Conservation (phyloP, 2,888 invertebrate species). For the Endotricha flammealis region DNA sequence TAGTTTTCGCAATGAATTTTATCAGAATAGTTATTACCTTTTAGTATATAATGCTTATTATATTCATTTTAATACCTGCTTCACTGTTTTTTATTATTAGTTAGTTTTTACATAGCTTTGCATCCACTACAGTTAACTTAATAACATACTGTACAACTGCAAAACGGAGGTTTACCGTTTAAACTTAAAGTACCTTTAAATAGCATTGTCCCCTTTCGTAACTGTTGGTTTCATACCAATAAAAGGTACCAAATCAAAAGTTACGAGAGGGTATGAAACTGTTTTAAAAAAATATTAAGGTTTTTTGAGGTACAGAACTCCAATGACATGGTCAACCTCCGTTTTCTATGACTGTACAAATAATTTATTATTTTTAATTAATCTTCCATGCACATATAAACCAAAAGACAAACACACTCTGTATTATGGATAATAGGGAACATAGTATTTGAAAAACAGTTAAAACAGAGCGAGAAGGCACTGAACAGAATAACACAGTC, state of each 20-base stretch:
- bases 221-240: no score
- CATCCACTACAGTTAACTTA: slow-evolving; percentile 48
- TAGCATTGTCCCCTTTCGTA: no score
- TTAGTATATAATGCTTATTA: slow-evolving; percentile 16
- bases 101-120: slow-evolving; percentile 35
- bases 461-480: slow-evolving; percentile 34
- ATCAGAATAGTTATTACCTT: no score
- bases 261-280: no score
- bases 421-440: slow-evolving; percentile 36
- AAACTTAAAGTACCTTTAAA: no score
- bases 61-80: slow-evolving; percentile 22
- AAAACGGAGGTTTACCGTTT: slow-evolving; percentile 23
- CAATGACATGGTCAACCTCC: slow-evolving; percentile 35
- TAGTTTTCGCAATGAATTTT: no score
- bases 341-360: slow-evolving; percentile 43
- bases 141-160: slow-evolving; percentile 46
- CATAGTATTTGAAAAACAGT: slow-evolving; percentile 28
- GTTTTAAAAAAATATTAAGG: no score
- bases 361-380: slow-evolving; percentile 40
- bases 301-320: no score
- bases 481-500: slow-evolving; percentile 31
- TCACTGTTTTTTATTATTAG: slow-evolving; percentile 26
- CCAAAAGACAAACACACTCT: slow-evolving; percentile 77
- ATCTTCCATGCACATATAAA: slow-evolving; percentile 77
- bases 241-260: no score